Percentiles rank a stretch among this genome's conserved stretches.
phyloP scores from a whole-genome alignment of 1,140 invertebrate genomes.

The Periplaneta americana region DNA sequence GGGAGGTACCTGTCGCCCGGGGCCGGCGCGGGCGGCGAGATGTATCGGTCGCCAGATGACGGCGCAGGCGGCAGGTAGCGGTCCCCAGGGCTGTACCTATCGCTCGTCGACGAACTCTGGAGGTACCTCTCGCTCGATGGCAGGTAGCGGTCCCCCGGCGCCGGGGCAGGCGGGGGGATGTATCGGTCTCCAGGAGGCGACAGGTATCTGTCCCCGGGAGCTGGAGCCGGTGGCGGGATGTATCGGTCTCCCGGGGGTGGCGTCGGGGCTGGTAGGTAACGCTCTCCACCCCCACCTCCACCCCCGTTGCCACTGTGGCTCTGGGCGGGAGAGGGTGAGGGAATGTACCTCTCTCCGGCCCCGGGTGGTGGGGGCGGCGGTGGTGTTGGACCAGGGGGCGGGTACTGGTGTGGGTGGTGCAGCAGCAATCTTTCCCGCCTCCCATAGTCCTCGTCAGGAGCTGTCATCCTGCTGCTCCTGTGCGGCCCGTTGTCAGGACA shows the following conservation, averaged over 20 bases:
- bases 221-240: not conserved
- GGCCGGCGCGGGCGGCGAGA: not conserved
- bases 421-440: conserved; percentile 17
- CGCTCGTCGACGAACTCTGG: not conserved
- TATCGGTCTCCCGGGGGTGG: not conserved
- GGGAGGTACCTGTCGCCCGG: conserved; percentile 2
- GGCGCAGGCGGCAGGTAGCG: conserved; percentile 1
- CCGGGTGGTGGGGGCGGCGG: not conserved
- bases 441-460: conserved; percentile 20
- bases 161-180: not conserved
- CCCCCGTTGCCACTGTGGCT: not conserved
- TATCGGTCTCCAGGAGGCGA: not conserved
- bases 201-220: not conserved
- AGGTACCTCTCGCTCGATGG: not conserved
- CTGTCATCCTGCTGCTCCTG: conserved; percentile 19
- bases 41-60: conserved; percentile 5
- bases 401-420: conserved; percentile 14
- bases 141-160: conserved; percentile 7
- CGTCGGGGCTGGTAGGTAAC: not conserved
- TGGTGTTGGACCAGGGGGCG: conserved; percentile 7
- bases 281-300: not conserved
- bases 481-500: conserved; percentile 19
- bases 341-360: conserved; percentile 6
- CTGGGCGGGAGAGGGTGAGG: not conserved
- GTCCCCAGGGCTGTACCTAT: not conserved